Percentiles rank a stretch among this genome's conserved stretches.
Evolutionary conservation across 2,797 vertebrate species (phyloP).

Genomic region (Babyrousa celebensis): DNA sequence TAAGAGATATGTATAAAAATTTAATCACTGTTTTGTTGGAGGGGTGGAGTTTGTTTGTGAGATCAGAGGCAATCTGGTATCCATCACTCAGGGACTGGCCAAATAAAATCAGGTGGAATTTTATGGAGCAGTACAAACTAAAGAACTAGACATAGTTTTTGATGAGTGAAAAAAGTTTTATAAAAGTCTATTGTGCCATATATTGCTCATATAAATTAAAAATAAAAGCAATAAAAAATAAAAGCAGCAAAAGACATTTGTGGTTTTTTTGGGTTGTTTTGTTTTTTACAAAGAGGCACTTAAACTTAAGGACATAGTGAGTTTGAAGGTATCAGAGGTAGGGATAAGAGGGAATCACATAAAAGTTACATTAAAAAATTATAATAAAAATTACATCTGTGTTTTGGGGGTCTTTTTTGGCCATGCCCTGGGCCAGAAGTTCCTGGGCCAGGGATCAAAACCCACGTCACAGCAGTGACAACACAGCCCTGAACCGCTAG

Average conservation of each 20-base stretch:
- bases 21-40: neutral
- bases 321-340: neutral
- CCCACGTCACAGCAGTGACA: too few relatives aligned
- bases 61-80: neutral
- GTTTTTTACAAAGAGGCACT: neutral
- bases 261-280: neutral
- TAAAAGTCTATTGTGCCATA: neutral
- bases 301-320: neutral
- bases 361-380: neutral
- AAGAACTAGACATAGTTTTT: neutral
- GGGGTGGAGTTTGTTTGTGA: neutral
- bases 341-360: neutral
- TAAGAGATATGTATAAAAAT: neutral
- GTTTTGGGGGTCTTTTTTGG: neutral
- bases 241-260: neutral
- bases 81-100: neutral
- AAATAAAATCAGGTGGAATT: neutral
- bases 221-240: neutral
- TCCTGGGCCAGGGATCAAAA: too few relatives aligned
- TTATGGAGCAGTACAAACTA: neutral
- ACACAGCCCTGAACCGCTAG: too few relatives aligned
- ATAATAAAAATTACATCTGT: constrained; percentile 2
- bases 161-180: neutral
- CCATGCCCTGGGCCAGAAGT: too few relatives aligned
- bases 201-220: neutral